Evolutionary conservation across 2,113 vertebrate species (phyloP).

Genomic region (Gnathonemus echidnorhynchus): DNA sequence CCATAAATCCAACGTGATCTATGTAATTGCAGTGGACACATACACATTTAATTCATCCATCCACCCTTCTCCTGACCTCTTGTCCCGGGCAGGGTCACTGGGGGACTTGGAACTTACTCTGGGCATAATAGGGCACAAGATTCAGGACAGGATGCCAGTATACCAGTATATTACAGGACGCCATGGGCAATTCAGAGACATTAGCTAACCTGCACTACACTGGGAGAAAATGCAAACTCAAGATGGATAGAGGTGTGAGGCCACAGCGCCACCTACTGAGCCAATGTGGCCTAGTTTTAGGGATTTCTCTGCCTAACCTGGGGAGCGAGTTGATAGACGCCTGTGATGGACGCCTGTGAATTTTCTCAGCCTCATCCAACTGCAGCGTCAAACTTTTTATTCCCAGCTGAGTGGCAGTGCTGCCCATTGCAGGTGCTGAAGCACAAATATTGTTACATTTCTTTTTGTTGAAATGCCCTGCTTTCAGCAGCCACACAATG

Average conservation of each 20-base stretch:
- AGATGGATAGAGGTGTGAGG: background rate
- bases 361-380: background rate
- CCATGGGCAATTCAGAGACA: background rate
- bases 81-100: background rate
- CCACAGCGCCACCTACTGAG: background rate
- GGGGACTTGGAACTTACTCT: background rate
- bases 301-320: background rate
- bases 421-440: background rate
- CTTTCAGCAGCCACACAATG: constrained; percentile 39
- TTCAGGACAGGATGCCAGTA: background rate
- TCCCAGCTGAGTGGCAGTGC: background rate
- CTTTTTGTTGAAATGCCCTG: constrained; percentile 44
- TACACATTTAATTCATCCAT: background rate
- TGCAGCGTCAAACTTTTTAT: background rate
- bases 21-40: background rate
- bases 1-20: background rate
- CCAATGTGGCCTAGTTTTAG: background rate
- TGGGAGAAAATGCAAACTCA: background rate
- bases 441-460: background rate
- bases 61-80: background rate
- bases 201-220: background rate
- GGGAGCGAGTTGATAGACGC: background rate
- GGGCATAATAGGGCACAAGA: background rate
- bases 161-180: background rate
- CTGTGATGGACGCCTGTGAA: background rate